A percentile compares a stretch with the other conserved stretches of the same genome.
phyloP scores from a whole-genome alignment of 1,140 invertebrate species.

The Ephestia elutella region DNA sequence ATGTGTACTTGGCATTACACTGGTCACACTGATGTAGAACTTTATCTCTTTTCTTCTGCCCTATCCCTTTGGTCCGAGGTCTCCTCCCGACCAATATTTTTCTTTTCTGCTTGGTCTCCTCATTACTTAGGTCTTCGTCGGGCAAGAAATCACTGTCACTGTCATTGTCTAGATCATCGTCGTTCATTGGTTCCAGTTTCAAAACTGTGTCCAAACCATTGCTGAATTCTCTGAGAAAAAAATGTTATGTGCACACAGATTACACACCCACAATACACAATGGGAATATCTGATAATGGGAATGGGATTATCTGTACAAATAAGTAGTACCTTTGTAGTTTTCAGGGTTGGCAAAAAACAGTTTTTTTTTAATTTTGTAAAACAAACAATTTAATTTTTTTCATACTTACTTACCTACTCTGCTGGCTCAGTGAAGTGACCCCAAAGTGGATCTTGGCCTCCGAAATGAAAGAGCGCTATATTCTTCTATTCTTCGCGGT shows the following conservation, averaged over 20 bases:
- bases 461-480: too few species aligned
- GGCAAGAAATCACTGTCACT: conserved; percentile 34
- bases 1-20: conserved; percentile 57
- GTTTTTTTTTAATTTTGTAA: too few species aligned
- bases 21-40: conserved; percentile 55
- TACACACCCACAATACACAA: too few species aligned
- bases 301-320: too few species aligned
- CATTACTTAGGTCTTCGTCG: conserved; percentile 27
- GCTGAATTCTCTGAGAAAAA: conserved; percentile 36
- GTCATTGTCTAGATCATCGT: conserved; percentile 45
- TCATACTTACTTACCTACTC: too few species aligned
- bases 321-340: too few species aligned
- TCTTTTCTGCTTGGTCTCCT: conserved; percentile 29
- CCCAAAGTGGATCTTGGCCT: too few species aligned
- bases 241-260: background rate
- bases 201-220: conserved; percentile 36
- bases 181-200: conserved; percentile 38
- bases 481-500: too few species aligned
- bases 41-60: conserved; percentile 40
- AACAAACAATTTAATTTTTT: too few species aligned
- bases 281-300: too few species aligned
- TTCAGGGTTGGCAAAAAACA: too few species aligned
- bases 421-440: too few species aligned
- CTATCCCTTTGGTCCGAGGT: conserved; percentile 17
- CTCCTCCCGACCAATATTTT: conserved; percentile 19